Percentiles rank a stretch among this genome's conserved stretches.
Conservation (phyloP, 2,797 vertebrate species). For the Leuciscus waleckii region DNA sequence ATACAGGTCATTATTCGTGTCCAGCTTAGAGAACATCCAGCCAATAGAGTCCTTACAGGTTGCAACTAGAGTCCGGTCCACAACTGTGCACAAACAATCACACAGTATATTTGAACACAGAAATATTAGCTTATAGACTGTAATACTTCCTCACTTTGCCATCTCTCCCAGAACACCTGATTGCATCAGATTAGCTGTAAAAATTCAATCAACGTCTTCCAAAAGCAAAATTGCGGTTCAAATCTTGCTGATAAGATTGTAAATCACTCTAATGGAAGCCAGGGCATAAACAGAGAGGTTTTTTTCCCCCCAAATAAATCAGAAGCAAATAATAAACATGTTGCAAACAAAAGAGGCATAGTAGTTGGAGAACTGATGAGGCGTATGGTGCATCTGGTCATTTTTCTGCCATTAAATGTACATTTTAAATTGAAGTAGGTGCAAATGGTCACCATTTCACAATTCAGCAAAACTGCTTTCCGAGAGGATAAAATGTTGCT, state of each 20-base stretch:
- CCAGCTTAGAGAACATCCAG: slow-evolving; percentile 98
- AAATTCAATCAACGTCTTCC: not conserved
- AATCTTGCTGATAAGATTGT: not conserved
- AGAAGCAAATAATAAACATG: slow-evolving; percentile 4
- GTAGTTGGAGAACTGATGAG: slow-evolving; percentile 11
- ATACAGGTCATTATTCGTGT: slow-evolving; percentile 92
- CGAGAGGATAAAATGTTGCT: not conserved
- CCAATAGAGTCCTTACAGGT: slow-evolving; percentile 98
- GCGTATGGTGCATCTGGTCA: not conserved
- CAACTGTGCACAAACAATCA: slow-evolving; percentile 74
- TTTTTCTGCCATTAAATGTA: slow-evolving; percentile 25
- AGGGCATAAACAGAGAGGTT: not conserved
- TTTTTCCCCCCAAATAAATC: not conserved
- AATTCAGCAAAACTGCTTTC: slow-evolving; percentile 26
- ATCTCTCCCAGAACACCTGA: not conserved
- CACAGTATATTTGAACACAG: not conserved
- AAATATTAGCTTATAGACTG: not conserved
- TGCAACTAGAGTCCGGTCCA: slow-evolving; percentile 92
- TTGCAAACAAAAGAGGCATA: not conserved
- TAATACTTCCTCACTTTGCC: not conserved
- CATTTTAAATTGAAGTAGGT: not conserved
- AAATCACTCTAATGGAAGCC: slow-evolving; percentile 7
- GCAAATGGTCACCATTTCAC: not conserved
- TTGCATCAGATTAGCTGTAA: slow-evolving; percentile 1
- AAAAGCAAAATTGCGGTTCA: not conserved